These are phyloP conservation scores for Elgaria multicarinata DNA, from an alignment of 2,113 vertebrate genomes.

Conservation along the genomic window DNA sequence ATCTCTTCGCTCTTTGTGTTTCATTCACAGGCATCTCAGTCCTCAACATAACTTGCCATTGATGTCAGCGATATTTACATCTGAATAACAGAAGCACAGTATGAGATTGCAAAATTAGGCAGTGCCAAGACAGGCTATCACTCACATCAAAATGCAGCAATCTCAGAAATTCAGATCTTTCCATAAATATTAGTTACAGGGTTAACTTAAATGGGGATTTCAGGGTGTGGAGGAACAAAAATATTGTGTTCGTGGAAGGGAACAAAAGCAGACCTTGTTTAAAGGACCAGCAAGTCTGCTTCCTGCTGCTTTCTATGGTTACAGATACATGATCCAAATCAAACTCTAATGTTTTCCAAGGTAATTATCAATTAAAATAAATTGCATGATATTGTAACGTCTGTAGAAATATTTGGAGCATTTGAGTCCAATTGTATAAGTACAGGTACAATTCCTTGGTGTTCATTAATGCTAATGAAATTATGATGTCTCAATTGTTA, in stretches of 20 bases:
- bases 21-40: neutral
- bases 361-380: conserved; percentile 24
- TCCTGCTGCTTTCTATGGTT: conserved; percentile 2
- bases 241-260: conserved; percentile 1
- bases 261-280: conserved; percentile 14
- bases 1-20: no score
- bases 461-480: neutral
- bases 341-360: conserved; percentile 1
- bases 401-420: neutral
- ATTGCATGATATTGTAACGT: neutral
- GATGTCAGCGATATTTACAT: neutral
- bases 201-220: neutral
- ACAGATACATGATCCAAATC: conserved; percentile 1
- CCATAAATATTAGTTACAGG: conserved; percentile 8
- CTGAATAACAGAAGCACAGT: neutral
- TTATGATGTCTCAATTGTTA: neutral
- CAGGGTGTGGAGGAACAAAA: conserved; percentile 6
- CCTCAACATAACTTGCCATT: neutral
- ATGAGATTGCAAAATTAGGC: neutral
- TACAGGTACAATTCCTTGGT: neutral
- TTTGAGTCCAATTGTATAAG: neutral
- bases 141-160: neutral
- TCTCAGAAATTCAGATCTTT: neutral
- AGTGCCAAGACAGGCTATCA: neutral
- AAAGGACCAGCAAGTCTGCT: neutral